Percentiles rank a stretch among this genome's conserved stretches.
phyloP scores from a whole-genome alignment of 2,113 vertebrate genomes.

The Phylloscopus trochilus region DNA sequence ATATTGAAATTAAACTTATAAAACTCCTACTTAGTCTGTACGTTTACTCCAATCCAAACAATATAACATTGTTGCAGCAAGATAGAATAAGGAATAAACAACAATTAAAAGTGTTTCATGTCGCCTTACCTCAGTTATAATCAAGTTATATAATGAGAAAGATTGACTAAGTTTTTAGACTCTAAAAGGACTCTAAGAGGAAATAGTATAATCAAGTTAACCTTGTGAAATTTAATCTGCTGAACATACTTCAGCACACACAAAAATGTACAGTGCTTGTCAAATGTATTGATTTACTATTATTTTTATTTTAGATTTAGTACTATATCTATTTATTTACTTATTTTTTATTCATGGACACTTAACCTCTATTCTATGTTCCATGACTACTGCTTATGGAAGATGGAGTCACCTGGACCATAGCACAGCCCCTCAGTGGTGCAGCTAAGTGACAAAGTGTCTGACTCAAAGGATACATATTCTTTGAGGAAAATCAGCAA shows the following conservation, averaged over 20 bases:
- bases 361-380: not conserved
- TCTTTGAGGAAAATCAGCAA: not conserved
- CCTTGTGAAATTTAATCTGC: not conserved
- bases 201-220: not conserved
- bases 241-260: not conserved
- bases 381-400: not conserved
- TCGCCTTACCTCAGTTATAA: not conserved
- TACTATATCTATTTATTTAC: not conserved
- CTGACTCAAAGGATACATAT: not conserved
- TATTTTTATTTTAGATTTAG: not conserved
- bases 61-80: not conserved
- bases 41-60: not conserved
- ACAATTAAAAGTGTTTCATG: not conserved
- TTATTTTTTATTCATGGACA: not conserved
- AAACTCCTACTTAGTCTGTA: not conserved
- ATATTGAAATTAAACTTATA: not conserved
- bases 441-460: not conserved
- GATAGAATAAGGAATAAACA: not conserved
- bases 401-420: not conserved
- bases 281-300: not conserved
- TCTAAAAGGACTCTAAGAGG: not conserved
- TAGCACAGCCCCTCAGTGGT: not conserved
- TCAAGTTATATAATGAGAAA: not conserved
- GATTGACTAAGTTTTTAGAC: not conserved
- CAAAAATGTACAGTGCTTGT: not conserved